Conservation (phyloP, 2,888 invertebrate genomes). For the Drosophila crucigera region DNA sequence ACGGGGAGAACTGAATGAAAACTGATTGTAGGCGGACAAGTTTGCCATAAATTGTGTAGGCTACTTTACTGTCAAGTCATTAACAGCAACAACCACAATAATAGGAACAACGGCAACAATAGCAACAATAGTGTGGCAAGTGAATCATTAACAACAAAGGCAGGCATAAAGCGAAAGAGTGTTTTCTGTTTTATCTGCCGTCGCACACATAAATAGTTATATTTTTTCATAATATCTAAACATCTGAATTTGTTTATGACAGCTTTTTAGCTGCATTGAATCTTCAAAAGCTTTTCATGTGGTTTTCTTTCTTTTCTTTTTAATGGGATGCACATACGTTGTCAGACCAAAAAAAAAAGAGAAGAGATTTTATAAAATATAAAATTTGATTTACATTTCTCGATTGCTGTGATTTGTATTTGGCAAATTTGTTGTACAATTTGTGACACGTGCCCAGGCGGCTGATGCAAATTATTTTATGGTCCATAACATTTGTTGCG, state of each 20-base stretch:
- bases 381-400: slow-evolving; percentile 9
- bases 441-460: slow-evolving; percentile 44
- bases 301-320: background rate
- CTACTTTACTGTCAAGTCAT: slow-evolving; percentile 79
- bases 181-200: slow-evolving; percentile 35
- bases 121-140: slow-evolving; percentile 47
- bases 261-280: background rate
- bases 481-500: slow-evolving; percentile 50
- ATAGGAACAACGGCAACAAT: slow-evolving; percentile 29
- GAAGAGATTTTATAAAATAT: background rate
- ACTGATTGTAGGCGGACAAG: slow-evolving; percentile 79
- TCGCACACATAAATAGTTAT: slow-evolving; percentile 4
- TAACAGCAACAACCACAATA: slow-evolving; percentile 58
- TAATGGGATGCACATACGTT: background rate
- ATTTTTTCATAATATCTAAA: slow-evolving; percentile 1
- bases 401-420: background rate
- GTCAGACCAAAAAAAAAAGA: background rate
- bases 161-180: slow-evolving; percentile 35
- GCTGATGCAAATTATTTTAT: slow-evolving; percentile 62
- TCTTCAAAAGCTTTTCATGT: background rate
- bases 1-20: slow-evolving; percentile 57
- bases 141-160: slow-evolving; percentile 73
- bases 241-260: slow-evolving; percentile 4
- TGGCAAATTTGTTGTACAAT: slow-evolving; percentile 27
- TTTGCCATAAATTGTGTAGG: slow-evolving; percentile 79